Base-by-base conservation (phyloP, 2,888 invertebrate genomes). In the Cheiracanthium punctorium region DNA sequence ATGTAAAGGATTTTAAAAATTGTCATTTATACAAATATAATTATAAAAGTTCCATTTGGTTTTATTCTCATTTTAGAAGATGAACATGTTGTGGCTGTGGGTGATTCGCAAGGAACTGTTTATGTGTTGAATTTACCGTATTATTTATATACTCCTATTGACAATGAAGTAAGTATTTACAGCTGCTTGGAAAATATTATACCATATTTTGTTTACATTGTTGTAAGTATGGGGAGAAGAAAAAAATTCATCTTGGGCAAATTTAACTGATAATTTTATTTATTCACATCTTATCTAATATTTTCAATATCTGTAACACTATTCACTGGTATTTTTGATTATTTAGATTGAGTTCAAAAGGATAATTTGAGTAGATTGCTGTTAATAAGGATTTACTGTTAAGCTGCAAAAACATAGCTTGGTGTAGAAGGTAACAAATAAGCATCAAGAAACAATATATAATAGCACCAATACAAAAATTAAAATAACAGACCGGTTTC, bases 101-200 rank as follows among this genome's bases (percentile, higher is more conserved):
- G 84, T 29, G 84, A 84, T 69, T 72, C 79, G 10, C 32, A 74
- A 73, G 84, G 84, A 37, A 43, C 74, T 24, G 79, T 79, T 41
- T 79, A 79, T n/a, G 37, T 65, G 0, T 48, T 84, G 58, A 30
- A 48, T 28, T 32, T 84, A 30, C 73, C 52, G 37, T 52, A 67
- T 28, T 20, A 24, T 30, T 65, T 84, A 17, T 73, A 69, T 37
- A 29, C 29, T 14, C 24, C 58, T n/a, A 0, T n/a, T 33, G 52
- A 79, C 32, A 84, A 79, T 79, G 84, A 84, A 69, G 84, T 84
- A 58, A 69, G 29, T 72, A 64, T 30, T 5, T 17, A 48, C 2
- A 12, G 2, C 12, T 12, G 8, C 1, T 12, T 17, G 2, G 5
- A 20, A 24, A 24, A 24, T 5, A n/a, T 2, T 24, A 24, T 7